phyloP scores from a whole-genome alignment of 2,113 vertebrate genomes.

The Microtus oregoni region DNA sequence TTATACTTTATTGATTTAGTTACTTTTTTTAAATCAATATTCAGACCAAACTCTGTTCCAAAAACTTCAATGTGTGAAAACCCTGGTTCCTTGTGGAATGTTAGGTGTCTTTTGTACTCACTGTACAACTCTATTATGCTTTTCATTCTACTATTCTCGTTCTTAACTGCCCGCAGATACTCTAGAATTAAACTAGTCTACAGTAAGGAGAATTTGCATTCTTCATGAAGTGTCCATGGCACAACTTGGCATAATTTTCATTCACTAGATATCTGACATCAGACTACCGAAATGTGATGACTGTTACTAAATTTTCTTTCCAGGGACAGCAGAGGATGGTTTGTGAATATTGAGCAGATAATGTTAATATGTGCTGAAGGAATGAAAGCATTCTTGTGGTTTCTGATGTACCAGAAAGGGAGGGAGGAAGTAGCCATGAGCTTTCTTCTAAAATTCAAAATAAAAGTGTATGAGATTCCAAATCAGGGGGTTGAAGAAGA shows the following conservation, averaged over 20 bases:
- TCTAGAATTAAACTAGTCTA: background rate
- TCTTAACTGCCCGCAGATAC: background rate
- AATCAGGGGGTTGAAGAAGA: background rate
- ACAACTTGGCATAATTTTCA: background rate
- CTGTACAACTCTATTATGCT: background rate
- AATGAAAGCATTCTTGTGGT: background rate
- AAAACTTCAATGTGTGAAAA: background rate
- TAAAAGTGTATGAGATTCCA: background rate
- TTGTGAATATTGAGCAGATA: background rate
- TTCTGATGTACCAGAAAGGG: background rate
- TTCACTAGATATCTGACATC: background rate
- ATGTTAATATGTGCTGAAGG: background rate
- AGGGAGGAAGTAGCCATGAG: background rate
- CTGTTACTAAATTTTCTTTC: background rate
- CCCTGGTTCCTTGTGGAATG: background rate
- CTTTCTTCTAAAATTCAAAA: conserved; percentile 43
- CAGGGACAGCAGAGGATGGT: background rate
- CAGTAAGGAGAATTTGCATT: background rate
- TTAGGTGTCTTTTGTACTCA: background rate
- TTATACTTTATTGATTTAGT: background rate
- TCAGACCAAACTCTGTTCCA: background rate
- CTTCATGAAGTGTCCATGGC: background rate
- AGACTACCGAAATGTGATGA: background rate
- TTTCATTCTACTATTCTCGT: background rate
- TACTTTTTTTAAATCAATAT: background rate